phyloP scores from a whole-genome alignment of 1,140 invertebrate species.

The Solenopsis fugax region DNA sequence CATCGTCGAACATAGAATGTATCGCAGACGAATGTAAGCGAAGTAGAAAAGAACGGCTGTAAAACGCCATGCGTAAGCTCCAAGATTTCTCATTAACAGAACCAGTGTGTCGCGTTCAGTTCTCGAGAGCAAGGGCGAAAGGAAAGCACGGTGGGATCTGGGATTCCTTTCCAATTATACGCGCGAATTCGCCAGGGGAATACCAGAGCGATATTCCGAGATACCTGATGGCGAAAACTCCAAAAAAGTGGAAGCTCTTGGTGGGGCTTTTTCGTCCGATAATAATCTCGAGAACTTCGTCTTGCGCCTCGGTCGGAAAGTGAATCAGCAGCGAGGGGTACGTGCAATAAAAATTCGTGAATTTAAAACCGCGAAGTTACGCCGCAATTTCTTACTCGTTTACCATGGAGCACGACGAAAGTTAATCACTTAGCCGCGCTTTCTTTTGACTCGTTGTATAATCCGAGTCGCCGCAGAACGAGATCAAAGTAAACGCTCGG shows the following conservation, averaged over 20 bases:
- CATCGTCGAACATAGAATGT: not conserved
- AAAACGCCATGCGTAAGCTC: conserved; percentile 25
- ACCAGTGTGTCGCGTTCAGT: conserved; percentile 60
- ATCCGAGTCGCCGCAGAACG: not conserved
- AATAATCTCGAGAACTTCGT: conserved; percentile 75
- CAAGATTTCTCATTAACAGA: conserved; percentile 72
- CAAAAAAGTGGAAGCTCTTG: conserved; percentile 11
- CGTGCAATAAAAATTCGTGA: conserved; percentile 65
- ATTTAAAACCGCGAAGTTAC: conserved; percentile 65
- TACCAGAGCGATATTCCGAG: conserved; percentile 64
- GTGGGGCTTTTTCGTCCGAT: conserved; percentile 68
- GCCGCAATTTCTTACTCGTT: conserved; percentile 60
- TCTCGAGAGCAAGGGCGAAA: not conserved
- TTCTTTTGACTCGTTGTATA: conserved; percentile 27
- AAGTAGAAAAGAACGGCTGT: conserved; percentile 21
- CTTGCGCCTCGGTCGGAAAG: conserved; percentile 38
- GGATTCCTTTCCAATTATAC: conserved; percentile 70
- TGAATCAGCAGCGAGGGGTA: conserved; percentile 51
- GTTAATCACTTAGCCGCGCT: conserved; percentile 65
- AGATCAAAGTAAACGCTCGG: conserved; percentile 46
- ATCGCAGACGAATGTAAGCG: not conserved
- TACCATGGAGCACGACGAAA: conserved; percentile 60
- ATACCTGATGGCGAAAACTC: conserved; percentile 42
- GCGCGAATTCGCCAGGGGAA: conserved; percentile 70
- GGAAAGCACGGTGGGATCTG: conserved; percentile 41